Conservation (phyloP, 2,888 invertebrate species). For the Latrodectus hesperus region DNA sequence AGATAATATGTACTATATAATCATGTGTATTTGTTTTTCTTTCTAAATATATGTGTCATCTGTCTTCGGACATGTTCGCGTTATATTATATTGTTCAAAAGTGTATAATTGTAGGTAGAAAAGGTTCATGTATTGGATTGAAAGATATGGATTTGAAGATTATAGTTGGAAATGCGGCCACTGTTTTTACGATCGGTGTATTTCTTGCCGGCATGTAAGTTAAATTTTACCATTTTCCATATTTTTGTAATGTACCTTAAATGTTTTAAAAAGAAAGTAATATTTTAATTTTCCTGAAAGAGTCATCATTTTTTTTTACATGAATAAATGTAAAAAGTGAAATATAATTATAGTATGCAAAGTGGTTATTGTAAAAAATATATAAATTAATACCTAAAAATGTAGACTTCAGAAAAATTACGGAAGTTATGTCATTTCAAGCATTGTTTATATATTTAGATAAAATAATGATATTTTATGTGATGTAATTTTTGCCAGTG, state of each 20-base stretch:
- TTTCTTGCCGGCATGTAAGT: constrained; percentile 91
- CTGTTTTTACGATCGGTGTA: constrained; percentile 85
- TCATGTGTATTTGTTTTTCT: no score
- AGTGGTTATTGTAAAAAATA: no score
- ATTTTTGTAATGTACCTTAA: background rate
- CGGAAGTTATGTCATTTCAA: no score
- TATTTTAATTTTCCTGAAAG: background rate
- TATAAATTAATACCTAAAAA: no score
- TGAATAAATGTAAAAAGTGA: background rate
- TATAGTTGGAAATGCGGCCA: constrained; percentile 77
- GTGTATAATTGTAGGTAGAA: constrained; percentile 8
- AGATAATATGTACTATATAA: no score
- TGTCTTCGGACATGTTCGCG: constrained; percentile 7
- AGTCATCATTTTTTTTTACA: background rate
- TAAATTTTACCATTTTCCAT: background rate
- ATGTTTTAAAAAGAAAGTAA: background rate
- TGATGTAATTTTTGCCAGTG: no score
- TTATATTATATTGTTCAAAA: constrained; percentile 9
- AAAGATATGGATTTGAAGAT: constrained; percentile 50
- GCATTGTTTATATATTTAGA: no score
- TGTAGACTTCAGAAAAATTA: no score
- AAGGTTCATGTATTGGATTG: constrained; percentile 1
- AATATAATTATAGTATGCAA: background rate
- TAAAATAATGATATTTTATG: no score
- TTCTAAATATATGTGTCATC: no score